Conservation (phyloP, 1,140 invertebrate genomes). For the Aphaenogaster ashmeadi region DNA sequence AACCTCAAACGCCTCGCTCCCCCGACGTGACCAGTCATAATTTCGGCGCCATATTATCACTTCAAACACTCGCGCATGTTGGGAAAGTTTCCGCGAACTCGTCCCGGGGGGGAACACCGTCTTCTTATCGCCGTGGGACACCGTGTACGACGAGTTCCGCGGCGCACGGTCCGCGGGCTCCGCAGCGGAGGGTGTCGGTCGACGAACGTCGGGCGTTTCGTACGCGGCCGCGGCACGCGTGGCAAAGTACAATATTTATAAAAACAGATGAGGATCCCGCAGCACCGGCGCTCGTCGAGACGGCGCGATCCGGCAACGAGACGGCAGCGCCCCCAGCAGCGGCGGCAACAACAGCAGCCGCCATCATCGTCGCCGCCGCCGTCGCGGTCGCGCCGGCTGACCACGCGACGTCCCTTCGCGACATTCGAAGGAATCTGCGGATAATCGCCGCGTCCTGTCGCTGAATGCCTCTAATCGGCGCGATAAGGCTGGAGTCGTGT, state of each 20-base stretch:
- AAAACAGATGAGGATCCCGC: conserved; percentile 74
- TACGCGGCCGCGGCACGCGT: conserved; percentile 24
- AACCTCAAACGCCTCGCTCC: conserved; percentile 78
- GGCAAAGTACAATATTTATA: conserved; percentile 75
- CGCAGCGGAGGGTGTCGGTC: conserved; percentile 26
- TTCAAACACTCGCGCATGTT: conserved; percentile 81
- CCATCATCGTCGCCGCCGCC: conserved; percentile 24
- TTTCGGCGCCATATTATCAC: conserved; percentile 80
- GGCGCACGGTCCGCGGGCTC: not conserved
- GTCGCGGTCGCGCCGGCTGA: not conserved
- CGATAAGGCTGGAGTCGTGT: not conserved
- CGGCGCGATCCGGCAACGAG: conserved; percentile 57
- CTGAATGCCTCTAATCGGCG: not conserved
- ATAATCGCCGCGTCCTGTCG: conserved; percentile 38
- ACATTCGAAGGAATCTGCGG: conserved; percentile 52
- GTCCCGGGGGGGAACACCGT: not conserved
- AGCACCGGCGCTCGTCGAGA: conserved; percentile 64
- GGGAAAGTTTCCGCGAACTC: conserved; percentile 67
- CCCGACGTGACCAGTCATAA: conserved; percentile 76
- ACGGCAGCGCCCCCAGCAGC: conserved; percentile 51
- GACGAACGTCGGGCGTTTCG: conserved; percentile 26
- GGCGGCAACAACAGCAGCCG: no score
- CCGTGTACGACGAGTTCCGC: not conserved
- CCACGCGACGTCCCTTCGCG: conserved; percentile 40
- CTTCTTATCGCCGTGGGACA: conserved; percentile 42